Base-by-base conservation (phyloP, 2,888 invertebrate genomes). In the Drosophila mercatorum region DNA sequence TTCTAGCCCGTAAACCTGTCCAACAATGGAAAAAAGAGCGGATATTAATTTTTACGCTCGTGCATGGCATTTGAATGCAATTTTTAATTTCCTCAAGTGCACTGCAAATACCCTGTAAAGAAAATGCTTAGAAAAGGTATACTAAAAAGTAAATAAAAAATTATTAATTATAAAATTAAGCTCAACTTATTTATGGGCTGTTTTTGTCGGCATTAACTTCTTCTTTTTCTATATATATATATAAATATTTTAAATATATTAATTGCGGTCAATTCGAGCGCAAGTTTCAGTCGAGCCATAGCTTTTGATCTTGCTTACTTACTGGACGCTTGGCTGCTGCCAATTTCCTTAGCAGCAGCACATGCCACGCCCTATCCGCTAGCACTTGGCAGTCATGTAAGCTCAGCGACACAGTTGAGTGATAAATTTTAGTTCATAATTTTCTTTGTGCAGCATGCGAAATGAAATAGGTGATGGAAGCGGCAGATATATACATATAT, bases 41-140 rank as follows among this genome's bases (percentile, higher is more conserved):
- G 83, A 84, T 84, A 84, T 84, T 84, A 87, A 80, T 76, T 87
- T 80, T 84, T 71, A 82, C 73, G 80, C 79, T 78, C 83, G 88
- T 87, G 88, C 80, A 65, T 58, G 72, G 85, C 85, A 84, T 82
- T 87, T 78, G 66, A 83, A 84, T 83, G 70, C 72, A 82, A 71
- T 31, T 82, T 85, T 80, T 87, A 76, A 85, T 87, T 84, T 84
- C 83, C 88, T 80, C 64, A 68, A 81, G 68, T 84, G 81, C 77
- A 82, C 36, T 78, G 53, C 61, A 28, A 51, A 60, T 56, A 66
- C 68, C 40, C 69, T 66, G 41, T 17, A 40, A 2, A 31, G 0
- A 31, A 34, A 34, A 34, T 34, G 8, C 2, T 1, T 22, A 22
- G 22, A 22, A 22, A 5, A 17, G 34, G 11, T 31, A 34, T 17